Evolutionary conservation across 1,140 invertebrate genomes (phyloP).

Genomic region (Plutomurus gul): DNA sequence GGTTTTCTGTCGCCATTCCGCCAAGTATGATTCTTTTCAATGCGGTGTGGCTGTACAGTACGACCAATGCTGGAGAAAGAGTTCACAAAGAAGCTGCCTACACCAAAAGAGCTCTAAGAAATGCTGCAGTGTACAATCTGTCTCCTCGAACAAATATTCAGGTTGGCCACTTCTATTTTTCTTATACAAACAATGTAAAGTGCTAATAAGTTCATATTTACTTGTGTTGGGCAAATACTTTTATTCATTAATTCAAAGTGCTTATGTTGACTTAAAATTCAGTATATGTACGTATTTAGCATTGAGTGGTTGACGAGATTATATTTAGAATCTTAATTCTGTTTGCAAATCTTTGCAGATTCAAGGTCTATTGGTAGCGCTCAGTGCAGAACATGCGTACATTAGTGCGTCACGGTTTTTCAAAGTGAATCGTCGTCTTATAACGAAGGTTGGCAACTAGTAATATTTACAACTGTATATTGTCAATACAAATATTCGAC

Average conservation of each 20-base stretch:
- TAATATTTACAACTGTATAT: neutral
- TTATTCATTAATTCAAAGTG: no score
- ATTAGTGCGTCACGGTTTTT: neutral
- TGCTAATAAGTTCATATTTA: no score
- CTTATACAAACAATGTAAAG: neutral
- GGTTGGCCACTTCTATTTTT: neutral
- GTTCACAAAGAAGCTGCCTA: neutral
- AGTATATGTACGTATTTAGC: no score
- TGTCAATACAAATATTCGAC: neutral
- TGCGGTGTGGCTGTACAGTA: neutral
- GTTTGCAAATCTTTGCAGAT: neutral
- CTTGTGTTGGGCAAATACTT: no score
- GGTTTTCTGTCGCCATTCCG: neutral
- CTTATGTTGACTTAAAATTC: no score
- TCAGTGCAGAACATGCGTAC: neutral
- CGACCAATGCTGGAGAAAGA: neutral
- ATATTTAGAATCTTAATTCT: no score
- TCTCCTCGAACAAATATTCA: neutral
- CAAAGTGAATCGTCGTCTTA: neutral
- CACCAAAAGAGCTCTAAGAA: neutral
- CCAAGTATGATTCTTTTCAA: neutral
- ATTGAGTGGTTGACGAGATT: no score
- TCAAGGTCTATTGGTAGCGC: neutral
- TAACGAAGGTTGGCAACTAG: neutral
- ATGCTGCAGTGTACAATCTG: slow-evolving; percentile 1